Evolutionary conservation across 1,140 invertebrate genomes (phyloP).

Genomic region (Aphelinus certus): DNA sequence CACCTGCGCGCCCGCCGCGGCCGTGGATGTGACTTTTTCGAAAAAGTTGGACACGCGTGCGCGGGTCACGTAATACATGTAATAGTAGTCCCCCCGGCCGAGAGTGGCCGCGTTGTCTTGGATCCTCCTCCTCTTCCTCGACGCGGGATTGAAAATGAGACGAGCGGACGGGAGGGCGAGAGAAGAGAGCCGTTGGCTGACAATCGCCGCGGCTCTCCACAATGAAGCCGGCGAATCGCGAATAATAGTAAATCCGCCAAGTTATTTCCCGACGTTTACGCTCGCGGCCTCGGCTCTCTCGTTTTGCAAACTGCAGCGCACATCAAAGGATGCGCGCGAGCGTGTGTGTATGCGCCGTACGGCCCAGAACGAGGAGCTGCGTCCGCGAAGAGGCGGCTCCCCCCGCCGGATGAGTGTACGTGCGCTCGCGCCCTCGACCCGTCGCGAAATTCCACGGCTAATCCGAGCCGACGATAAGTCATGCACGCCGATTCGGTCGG

Average conservation of each 20-base stretch:
- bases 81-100: not conserved
- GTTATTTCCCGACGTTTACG: slow-evolving; percentile 13
- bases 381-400: too few species aligned
- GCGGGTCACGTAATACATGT: not conserved
- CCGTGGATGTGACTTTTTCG: too few species aligned
- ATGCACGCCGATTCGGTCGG: not conserved
- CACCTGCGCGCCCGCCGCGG: too few species aligned
- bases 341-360: too few species aligned
- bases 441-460: not conserved
- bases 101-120: not conserved
- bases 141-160: slow-evolving; percentile 6
- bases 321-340: slow-evolving; percentile 26
- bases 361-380: too few species aligned
- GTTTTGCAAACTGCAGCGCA: not conserved
- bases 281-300: not conserved
- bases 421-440: not conserved
- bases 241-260: slow-evolving; percentile 28
- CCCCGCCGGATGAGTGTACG: too few species aligned
- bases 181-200: too few species aligned
- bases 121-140: not conserved
- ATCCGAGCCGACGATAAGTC: slow-evolving; percentile 1
- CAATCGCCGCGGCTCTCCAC: not conserved
- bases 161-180: too few species aligned
- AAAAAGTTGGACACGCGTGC: too few species aligned
- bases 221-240: slow-evolving; percentile 11